Evolutionary conservation across 2,797 vertebrate species (phyloP).

Genomic region (Paratrypauchen microcephalus): DNA sequence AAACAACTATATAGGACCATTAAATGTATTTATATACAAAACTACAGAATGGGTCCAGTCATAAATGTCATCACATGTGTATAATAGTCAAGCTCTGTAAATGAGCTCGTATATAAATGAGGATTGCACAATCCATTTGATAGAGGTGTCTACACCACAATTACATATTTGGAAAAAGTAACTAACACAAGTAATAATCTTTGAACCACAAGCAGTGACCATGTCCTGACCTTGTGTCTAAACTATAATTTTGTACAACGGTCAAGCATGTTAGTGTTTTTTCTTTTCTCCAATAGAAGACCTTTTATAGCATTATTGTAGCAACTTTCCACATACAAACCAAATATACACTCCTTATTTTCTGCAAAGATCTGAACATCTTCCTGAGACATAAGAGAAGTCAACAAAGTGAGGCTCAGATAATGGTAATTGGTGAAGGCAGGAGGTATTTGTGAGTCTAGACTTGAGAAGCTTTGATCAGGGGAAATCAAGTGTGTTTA

Average conservation of each 20-base stretch:
- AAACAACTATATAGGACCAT: too few species aligned
- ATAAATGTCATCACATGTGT: background rate
- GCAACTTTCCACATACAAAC: background rate
- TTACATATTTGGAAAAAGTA: background rate
- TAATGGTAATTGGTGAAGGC: conserved; percentile 48
- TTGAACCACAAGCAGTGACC: conserved; percentile 10
- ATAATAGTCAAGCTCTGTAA: background rate
- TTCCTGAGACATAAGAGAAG: background rate
- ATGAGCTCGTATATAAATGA: conserved; percentile 11
- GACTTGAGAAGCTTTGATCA: conserved; percentile 49
- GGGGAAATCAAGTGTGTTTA: conserved; percentile 47
- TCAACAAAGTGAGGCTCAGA: conserved; percentile 20
- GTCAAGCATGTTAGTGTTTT: background rate
- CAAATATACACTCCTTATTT: background rate
- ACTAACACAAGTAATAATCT: conserved; percentile 19
- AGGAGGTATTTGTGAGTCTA: conserved; percentile 36
- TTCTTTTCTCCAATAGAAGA: background rate
- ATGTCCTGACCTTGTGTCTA: conserved; percentile 13
- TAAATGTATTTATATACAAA: background rate
- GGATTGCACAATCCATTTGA: conserved; percentile 13
- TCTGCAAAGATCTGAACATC: background rate
- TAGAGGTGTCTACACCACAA: conserved; percentile 20
- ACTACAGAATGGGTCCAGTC: background rate
- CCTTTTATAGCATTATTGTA: background rate
- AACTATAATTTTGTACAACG: conserved; percentile 8